Evolutionary conservation across 2,797 vertebrate species (phyloP).

Genomic region (Alca torda): DNA sequence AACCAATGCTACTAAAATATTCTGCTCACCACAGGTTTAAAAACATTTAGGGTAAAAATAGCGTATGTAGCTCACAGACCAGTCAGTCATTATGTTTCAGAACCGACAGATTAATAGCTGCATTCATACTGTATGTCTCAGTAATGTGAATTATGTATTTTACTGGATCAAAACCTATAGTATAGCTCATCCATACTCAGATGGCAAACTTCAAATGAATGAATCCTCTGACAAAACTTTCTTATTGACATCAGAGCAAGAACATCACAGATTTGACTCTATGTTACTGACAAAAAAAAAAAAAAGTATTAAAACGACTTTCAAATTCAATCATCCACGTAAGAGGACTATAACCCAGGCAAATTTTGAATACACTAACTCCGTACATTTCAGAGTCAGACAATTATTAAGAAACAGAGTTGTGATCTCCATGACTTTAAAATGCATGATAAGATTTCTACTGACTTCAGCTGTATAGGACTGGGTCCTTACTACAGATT

Average conservation of each 20-base stretch:
- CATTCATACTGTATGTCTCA: neutral
- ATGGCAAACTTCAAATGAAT: neutral
- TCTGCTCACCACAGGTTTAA: slow-evolving; percentile 7
- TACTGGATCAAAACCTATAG: neutral
- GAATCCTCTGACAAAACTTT: neutral
- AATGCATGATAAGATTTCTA: neutral
- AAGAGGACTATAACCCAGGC: neutral
- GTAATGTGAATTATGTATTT: neutral
- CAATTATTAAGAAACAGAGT: neutral
- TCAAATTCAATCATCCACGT: neutral
- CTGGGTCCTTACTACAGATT: neutral
- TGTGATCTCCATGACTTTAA: neutral
- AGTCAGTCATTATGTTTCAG: neutral
- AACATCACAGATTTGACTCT: neutral
- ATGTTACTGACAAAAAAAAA: neutral
- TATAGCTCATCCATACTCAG: neutral
- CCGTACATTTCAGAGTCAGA: neutral
- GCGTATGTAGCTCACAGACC: neutral
- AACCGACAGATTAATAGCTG: neutral
- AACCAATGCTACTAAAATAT: slow-evolving; percentile 54
- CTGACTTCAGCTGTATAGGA: neutral
- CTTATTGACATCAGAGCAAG: neutral
- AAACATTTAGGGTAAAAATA: neutral
- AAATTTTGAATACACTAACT: neutral
- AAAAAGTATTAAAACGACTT: neutral